Conservation (phyloP, 2,113 vertebrate genomes). For the Nettapus auritus region DNA sequence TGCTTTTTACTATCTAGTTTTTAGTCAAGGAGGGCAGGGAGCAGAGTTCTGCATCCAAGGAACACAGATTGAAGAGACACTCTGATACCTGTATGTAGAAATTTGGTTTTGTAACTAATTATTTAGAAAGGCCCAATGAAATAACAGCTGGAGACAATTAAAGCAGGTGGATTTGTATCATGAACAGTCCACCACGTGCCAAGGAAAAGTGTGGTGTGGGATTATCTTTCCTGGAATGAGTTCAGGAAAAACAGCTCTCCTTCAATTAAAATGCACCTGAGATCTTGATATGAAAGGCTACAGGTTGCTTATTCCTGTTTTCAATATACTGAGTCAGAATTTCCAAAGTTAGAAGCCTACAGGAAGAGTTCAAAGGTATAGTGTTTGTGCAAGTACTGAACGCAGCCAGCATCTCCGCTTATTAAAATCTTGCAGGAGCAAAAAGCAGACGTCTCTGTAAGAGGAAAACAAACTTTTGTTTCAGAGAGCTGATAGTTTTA, state of each 20-base stretch:
- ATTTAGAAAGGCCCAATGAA: constrained; percentile 6
- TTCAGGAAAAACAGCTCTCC: constrained; percentile 22
- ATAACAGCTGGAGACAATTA: constrained; percentile 69
- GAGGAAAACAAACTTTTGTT: not conserved
- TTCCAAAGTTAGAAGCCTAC: not conserved
- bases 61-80: not conserved
- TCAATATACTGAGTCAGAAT: not conserved
- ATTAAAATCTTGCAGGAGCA: not conserved
- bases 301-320: constrained; percentile 35
- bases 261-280: constrained; percentile 49
- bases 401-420: not conserved
- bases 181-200: not conserved
- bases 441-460: constrained; percentile 8
- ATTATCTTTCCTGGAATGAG: not conserved
- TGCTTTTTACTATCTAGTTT: constrained; percentile 38
- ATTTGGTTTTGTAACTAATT: constrained; percentile 37
- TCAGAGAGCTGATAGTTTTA: not conserved
- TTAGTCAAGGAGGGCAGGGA: not conserved
- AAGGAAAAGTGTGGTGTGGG: accelerated
- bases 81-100: not conserved
- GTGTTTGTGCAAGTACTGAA: not conserved
- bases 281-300: constrained; percentile 7
- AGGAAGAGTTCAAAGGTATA: constrained; percentile 4
- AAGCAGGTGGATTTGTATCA: constrained; percentile 73
- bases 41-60: not conserved